Base-by-base conservation (phyloP, 2,888 invertebrate genomes). In the Melanotus villosus region DNA sequence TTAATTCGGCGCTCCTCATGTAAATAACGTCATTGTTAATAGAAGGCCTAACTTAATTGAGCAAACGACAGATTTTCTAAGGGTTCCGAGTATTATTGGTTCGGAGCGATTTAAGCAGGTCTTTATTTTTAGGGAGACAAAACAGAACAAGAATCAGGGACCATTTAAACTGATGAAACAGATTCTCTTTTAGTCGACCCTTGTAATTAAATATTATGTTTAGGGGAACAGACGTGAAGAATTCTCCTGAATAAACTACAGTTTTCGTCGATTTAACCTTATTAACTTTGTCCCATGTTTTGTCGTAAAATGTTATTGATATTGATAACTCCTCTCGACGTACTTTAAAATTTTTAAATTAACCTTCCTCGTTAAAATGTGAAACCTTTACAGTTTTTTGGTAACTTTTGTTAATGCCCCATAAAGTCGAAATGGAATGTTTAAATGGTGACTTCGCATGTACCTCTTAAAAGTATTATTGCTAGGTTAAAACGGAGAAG, bases 121-220 rank as follows among this genome's bases (percentile, higher is more conserved):
- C 26, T 50, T 50, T 19, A 43, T 43, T 43, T 23, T 50, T 26
- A 30, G n/a, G 50, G 23, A 30, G 23, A 30, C 50, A 50, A 50
- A 50, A 50, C 23, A 16, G 14, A n/a, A 30, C 50, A 14, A 16
- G 18, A 10, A 5, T 16, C 18, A 18, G 50, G 50, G 26, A n/a
- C 26, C 50, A 30, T 50, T 50, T 50, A 50, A 50, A 23, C 9
- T 12, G 10, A 21, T 47, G 14, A 26, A 43, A 19, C 43, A 18
- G 50, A 9, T 50, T 16, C 26, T n/a, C 30, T n/a, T 23, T 30
- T n/a, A 30, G 26, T 30, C 50, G 50, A 50, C 50, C 50, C 50
- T 50, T 50, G 30, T 50, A 50, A 50, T 50, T 50, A 50, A 26
- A 50, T 50, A 50, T 50, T 26, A 50, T 50, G 50, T 50, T 50